Conservation (phyloP, 1,140 invertebrate genomes). For the Lordiphosa mommai region DNA sequence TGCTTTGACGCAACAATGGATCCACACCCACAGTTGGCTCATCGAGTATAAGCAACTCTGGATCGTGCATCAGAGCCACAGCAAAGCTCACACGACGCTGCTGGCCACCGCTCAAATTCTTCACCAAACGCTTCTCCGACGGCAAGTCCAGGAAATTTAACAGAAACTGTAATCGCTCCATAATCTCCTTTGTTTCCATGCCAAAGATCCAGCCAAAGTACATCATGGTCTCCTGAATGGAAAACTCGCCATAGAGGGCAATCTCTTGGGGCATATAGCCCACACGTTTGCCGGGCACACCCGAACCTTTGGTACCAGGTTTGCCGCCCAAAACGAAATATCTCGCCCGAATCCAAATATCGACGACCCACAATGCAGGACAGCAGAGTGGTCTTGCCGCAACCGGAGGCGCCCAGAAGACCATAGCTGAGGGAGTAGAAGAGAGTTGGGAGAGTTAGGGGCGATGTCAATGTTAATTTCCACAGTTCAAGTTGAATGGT, state of each 20-base stretch:
- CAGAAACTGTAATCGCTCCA: constrained; percentile 91
- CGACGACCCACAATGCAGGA: constrained; percentile 91
- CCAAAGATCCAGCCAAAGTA: constrained; percentile 98
- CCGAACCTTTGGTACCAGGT: constrained; percentile 90
- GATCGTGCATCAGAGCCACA: constrained; percentile 94
- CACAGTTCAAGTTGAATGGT: constrained; percentile 75
- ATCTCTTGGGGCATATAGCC: constrained; percentile 95
- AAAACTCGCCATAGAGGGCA: constrained; percentile 96
- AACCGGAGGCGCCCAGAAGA: constrained; percentile 90
- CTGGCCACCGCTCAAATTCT: constrained; percentile 95
- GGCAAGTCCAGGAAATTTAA: constrained; percentile 94
- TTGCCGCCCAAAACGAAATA: constrained; percentile 91
- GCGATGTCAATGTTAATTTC: constrained; percentile 72
- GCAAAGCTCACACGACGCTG: constrained; percentile 95
- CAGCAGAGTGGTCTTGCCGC: constrained; percentile 90
- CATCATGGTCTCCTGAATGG: constrained; percentile 96
- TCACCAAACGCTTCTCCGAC: constrained; percentile 90
- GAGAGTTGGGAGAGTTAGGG: neutral
- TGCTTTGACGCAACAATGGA: constrained; percentile 92
- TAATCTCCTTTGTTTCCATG: constrained; percentile 90
- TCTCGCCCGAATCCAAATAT: constrained; percentile 88
- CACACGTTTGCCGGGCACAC: constrained; percentile 92
- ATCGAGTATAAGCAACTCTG: constrained; percentile 94
- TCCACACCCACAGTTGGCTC: constrained; percentile 97
- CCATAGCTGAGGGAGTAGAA: constrained; percentile 84